Conservation (phyloP, 1,140 invertebrate genomes). For the Ips nitidus region DNA sequence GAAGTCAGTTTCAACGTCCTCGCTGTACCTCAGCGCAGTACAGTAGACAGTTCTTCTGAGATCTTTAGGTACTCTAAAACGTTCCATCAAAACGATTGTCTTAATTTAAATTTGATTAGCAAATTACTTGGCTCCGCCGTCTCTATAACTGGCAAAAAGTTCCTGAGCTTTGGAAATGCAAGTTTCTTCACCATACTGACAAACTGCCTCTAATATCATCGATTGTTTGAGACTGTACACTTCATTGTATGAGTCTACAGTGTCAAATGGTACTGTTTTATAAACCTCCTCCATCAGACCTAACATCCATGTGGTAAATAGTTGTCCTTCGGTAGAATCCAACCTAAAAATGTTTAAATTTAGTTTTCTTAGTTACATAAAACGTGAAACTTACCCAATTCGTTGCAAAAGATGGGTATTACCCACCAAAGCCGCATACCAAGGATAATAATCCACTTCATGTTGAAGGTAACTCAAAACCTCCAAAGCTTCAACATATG, state of each 20-base stretch:
- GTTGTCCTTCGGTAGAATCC: slow-evolving; percentile 30
- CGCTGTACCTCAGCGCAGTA: slow-evolving; percentile 53
- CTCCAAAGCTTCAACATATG: slow-evolving; percentile 57
- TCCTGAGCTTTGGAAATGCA: slow-evolving; percentile 51
- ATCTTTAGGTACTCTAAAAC: slow-evolving; percentile 56
- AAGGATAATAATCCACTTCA: slow-evolving; percentile 66
- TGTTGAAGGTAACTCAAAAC: slow-evolving; percentile 61
- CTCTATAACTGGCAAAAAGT: slow-evolving; percentile 46
- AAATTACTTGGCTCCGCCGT: slow-evolving; percentile 24
- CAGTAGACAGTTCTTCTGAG: slow-evolving; percentile 63
- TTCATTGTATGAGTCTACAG: slow-evolving; percentile 39
- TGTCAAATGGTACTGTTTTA: slow-evolving; percentile 29
- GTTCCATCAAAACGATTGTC: not conserved
- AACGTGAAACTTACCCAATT: slow-evolving; percentile 24
- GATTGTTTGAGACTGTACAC: slow-evolving; percentile 51
- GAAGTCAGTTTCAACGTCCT: slow-evolving; percentile 50
- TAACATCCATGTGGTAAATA: slow-evolving; percentile 17
- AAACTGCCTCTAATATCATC: slow-evolving; percentile 56
- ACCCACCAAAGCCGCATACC: slow-evolving; percentile 61
- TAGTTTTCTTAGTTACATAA: not conserved
- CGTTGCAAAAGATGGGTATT: slow-evolving; percentile 54
- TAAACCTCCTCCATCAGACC: slow-evolving; percentile 25
- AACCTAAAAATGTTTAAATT: slow-evolving; percentile 52
- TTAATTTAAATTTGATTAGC: not conserved
- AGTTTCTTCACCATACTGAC: slow-evolving; percentile 53